Percentiles rank a stretch among this genome's conserved stretches.
phyloP scores from a whole-genome alignment of 2,797 vertebrate species.

The Gorsachius magnificus region DNA sequence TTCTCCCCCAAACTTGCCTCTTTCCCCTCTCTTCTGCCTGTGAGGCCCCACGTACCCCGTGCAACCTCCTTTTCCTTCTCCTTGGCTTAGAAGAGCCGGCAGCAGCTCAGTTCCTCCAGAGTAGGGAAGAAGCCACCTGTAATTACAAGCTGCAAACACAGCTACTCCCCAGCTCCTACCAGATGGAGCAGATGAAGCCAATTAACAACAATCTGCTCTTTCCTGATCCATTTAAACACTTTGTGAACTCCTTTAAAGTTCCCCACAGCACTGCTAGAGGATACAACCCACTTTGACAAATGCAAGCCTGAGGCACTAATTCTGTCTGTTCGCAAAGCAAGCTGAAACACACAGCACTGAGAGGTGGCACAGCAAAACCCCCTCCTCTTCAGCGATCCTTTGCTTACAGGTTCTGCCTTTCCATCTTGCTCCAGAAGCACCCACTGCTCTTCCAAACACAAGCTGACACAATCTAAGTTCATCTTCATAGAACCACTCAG shows the following conservation, averaged over 20 bases:
- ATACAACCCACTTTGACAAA: background rate
- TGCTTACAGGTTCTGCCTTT: background rate
- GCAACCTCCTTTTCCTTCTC: background rate
- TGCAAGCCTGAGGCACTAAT: background rate
- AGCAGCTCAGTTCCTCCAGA: background rate
- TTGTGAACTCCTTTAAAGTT: background rate
- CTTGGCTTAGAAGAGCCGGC: background rate
- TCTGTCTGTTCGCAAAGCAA: background rate
- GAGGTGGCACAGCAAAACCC: background rate
- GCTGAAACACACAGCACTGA: background rate
- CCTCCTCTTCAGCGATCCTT: accelerated
- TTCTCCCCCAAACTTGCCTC: background rate
- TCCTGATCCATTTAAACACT: background rate
- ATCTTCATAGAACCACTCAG: background rate
- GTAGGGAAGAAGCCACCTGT: background rate
- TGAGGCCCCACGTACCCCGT: background rate
- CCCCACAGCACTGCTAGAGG: background rate
- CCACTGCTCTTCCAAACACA: background rate
- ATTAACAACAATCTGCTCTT: background rate
- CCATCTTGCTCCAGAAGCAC: background rate
- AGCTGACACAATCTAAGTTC: background rate
- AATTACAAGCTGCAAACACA: background rate
- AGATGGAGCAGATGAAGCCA: background rate
- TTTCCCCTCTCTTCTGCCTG: background rate
- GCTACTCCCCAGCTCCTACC: background rate